Percentiles rank a stretch among this genome's conserved stretches.
These are phyloP conservation scores for Camponotus floridanus DNA, from an alignment of 1,140 invertebrate species.

Conservation along the genomic window DNA sequence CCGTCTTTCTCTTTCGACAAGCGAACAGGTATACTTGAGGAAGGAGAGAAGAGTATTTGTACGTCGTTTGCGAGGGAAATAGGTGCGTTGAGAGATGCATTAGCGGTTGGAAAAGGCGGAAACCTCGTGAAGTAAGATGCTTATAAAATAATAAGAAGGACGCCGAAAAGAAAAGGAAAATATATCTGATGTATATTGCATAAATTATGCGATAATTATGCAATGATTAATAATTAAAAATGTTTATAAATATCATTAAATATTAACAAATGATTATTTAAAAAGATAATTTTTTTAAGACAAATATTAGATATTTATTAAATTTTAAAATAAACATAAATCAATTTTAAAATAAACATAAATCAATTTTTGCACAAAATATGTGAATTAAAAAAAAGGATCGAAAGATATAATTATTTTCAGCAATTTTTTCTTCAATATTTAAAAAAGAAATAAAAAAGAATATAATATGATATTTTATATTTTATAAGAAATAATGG, in stretches of 20 bases:
- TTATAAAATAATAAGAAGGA: not conserved
- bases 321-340: too few relatives aligned
- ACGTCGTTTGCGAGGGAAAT: constrained; percentile 57
- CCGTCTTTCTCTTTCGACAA: constrained; percentile 46
- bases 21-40: constrained; percentile 60
- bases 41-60: constrained; percentile 61
- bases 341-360: too few relatives aligned
- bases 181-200: not conserved
- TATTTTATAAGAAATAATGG: too few relatives aligned
- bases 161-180: not conserved
- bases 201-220: not conserved
- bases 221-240: not conserved
- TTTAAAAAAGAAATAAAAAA: too few relatives aligned
- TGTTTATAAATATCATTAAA: not conserved
- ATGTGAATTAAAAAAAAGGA: too few relatives aligned
- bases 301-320: too few relatives aligned
- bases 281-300: not conserved
- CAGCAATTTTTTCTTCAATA: too few relatives aligned
- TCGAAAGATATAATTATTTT: too few relatives aligned
- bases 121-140: constrained; percentile 10
- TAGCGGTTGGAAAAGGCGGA: constrained; percentile 71
- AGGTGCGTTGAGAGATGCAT: constrained; percentile 70
- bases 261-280: not conserved
- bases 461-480: too few relatives aligned
- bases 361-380: too few relatives aligned